Base-by-base conservation (phyloP, 2,797 vertebrate genomes). In the Argya squamiceps region DNA sequence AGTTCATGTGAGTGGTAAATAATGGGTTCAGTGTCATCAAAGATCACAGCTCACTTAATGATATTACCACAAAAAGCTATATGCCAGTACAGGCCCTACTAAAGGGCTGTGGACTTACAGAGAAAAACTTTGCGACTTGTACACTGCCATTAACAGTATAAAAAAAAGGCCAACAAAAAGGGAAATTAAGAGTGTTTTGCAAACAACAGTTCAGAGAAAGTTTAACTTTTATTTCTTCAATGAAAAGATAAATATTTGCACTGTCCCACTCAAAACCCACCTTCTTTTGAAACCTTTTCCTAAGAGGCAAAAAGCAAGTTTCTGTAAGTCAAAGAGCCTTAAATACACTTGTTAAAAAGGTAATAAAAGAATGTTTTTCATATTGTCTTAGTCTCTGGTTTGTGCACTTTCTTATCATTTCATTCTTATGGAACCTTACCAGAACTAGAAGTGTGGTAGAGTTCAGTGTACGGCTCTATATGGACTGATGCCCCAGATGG, bases 391-490 rank as follows among this genome's bases (percentile, higher is more conserved):
- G n/a, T 30, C 29, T 64, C 41, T 41, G 6, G 20, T 53, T 62
- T 32, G 4, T 13, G 11, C 20, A 30, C 16, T 58, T 39, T 11
- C 17, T n/a, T 34, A 52, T 19, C 0, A 49, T 46, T 60, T 36
- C 16, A 3, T 70, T 79, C 76, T 65, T 29, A 36, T 2, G 24
- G 14, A 83, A 50, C n/a, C 98, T 98, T 96, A 99, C 99, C 96
- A 77, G 98, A 98, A 85, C 93, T 98, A 84, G 98, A 98, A 97
- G 99, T 99, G 83, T 99, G 99, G 95, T 99, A 99, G 90, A 99
- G 98, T 95, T 99, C 99, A 2, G 98, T 99, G 96, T 99, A 99
- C 1, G 98, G 98, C 24, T 98, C 98, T 26, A 99, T 98, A 63
- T 98, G 98, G 46, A 99, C 98, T 0, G 98, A 98, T 78, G 99